These are phyloP conservation scores for Oedothorax gibbosus DNA, from an alignment of 1,140 invertebrate genomes.

Conservation along the genomic window DNA sequence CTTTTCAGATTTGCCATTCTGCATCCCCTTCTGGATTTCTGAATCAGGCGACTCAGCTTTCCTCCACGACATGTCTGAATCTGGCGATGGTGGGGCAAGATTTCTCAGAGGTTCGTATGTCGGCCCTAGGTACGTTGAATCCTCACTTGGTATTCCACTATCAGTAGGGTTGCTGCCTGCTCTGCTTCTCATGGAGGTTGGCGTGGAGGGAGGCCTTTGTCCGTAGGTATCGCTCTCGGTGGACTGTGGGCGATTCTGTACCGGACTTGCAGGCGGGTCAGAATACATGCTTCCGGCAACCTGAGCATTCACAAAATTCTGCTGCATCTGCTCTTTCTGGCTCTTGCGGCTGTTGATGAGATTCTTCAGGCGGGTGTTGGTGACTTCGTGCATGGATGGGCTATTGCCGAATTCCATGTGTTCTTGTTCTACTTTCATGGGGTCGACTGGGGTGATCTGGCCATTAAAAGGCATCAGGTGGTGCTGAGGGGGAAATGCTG, in stretches of 20 bases:
- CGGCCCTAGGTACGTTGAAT: constrained; percentile 10
- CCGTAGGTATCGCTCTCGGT: constrained; percentile 29
- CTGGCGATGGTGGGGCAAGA: constrained; percentile 43
- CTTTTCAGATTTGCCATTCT: constrained; percentile 33
- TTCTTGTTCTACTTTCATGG: constrained; percentile 20
- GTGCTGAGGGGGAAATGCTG: constrained; percentile 44
- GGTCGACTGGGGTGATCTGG: constrained; percentile 44
- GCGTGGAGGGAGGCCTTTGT: constrained; percentile 6
- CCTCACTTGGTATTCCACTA: constrained; percentile 21
- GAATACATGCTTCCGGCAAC: constrained; percentile 28
- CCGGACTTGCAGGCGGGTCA: constrained; percentile 16
- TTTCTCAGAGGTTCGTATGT: constrained; percentile 49
- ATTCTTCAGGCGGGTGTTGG: constrained; percentile 64
- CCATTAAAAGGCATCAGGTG: constrained; percentile 54
- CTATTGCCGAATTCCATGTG: constrained; percentile 47
- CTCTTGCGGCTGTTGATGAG: constrained; percentile 63
- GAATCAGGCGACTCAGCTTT: constrained; percentile 24
- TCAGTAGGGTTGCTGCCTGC: constrained; percentile 33
- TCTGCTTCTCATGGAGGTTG: constrained; percentile 22
- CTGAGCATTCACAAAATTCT: constrained; percentile 35
- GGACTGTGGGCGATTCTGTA: neutral
- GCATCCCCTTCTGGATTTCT: neutral
- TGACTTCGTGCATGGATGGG: constrained; percentile 63
- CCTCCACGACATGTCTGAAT: constrained; percentile 35
- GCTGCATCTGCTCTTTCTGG: constrained; percentile 63